These are phyloP conservation scores for Helicoverpa assulta DNA, from an alignment of 2,888 invertebrate genomes.

Conservation along the genomic window DNA sequence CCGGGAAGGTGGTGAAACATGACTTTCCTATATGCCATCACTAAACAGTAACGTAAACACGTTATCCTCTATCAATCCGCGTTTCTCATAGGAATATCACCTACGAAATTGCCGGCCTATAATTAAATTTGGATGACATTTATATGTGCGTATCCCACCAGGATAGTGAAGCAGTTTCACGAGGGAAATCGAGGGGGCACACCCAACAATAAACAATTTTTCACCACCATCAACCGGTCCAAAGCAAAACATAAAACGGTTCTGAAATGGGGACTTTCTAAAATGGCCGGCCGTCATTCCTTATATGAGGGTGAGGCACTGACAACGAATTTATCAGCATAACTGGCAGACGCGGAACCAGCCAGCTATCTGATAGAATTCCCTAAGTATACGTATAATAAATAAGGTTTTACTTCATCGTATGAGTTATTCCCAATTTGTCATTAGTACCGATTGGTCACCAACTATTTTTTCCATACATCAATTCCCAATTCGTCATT, in stretches of 20 bases:
- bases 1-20: too few species aligned
- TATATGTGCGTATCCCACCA: too few species aligned
- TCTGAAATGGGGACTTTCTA: slow-evolving; percentile 55
- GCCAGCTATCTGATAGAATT: slow-evolving; percentile 55
- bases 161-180: background rate
- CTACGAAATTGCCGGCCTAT: too few species aligned
- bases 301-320: slow-evolving; percentile 52
- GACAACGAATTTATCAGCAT: slow-evolving; percentile 61
- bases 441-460: too few species aligned
- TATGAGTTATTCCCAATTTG: too few species aligned
- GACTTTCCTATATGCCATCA: too few species aligned
- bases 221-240: slow-evolving; percentile 15
- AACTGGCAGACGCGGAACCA: slow-evolving; percentile 58
- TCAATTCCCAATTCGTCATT: too few species aligned
- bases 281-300: slow-evolving; percentile 58
- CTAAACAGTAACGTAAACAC: too few species aligned
- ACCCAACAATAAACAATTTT: background rate
- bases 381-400: slow-evolving; percentile 43
- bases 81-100: too few species aligned
- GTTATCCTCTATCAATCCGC: too few species aligned
- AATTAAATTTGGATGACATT: too few species aligned
- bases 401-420: slow-evolving; percentile 51
- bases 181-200: background rate
- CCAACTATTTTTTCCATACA: too few species aligned
- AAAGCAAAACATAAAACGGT: slow-evolving; percentile 44